Base-by-base conservation (phyloP, 2,113 vertebrate genomes). In the Notothenia coriiceps region DNA sequence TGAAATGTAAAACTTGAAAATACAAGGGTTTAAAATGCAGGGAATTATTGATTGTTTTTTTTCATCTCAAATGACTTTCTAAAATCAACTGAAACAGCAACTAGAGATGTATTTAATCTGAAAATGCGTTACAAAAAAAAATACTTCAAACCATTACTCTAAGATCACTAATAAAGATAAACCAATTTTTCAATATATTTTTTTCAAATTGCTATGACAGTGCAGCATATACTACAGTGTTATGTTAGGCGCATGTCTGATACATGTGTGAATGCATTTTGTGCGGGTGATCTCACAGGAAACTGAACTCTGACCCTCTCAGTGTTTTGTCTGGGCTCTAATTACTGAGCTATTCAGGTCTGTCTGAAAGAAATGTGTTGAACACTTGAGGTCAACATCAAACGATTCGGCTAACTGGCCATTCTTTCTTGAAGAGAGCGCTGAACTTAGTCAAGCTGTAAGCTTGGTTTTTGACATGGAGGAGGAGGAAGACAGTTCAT, bases 301-400 rank as follows among this genome's bases (percentile, higher is more conserved):
- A 51, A 55, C 54, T 67, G 49, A 66, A 20, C 70, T 61, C 13
- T 15, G 5, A 74, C 14, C 47, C 33, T 35, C 43, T 33, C 15
- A 20, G 43, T 35, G 22, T 52, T 60, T 60, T 15, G 35, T 8
- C n/a, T 1, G 18, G 12, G 12, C 47, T 81, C 65, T 51, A 3
- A 51, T 56, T 55, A 55, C 57, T 29, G 49, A 74, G 43, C 13
- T 47, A 33, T 69, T 63, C 40, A 43, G 8, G 20, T 51, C 50
- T 2, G 20, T 33, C 20, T 20, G 71, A 43, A 17, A 35, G 14
- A 40, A 40, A 40, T 40, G 35, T 40, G 15, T 46, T 22, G 15
- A 22, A 59, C 55, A 56, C 22, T 14, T 12, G 35, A 49, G 40
- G 15, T 11, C 7, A 6, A 29, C 13, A 14, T 44, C n/a, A 40